These are phyloP conservation scores for Argyrosomus regius DNA, from an alignment of 2,797 vertebrate species.

Conservation along the genomic window DNA sequence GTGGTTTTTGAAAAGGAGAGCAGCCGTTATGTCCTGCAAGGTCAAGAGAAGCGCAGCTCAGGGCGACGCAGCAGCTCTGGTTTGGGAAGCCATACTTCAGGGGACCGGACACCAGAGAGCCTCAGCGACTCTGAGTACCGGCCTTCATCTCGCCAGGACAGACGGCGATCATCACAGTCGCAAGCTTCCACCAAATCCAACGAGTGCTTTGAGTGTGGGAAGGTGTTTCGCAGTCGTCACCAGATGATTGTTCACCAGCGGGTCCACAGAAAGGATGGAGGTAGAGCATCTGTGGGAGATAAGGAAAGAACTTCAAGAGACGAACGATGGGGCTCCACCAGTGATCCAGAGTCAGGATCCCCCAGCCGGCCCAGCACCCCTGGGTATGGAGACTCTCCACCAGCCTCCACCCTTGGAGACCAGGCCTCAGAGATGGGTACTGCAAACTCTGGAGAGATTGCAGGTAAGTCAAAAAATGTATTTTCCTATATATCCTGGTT, in stretches of 20 bases:
- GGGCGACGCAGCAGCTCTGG: conserved; percentile 79
- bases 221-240: conserved; percentile 95
- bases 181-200: conserved; percentile 85
- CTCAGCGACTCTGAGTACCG: conserved; percentile 89
- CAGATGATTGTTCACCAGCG: conserved; percentile 95
- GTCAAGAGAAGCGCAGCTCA: conserved; percentile 89
- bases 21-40: conserved; percentile 88
- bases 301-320: conserved; percentile 85
- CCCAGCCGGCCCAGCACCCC: conserved; percentile 92
- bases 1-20: conserved; percentile 91
- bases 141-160: conserved; percentile 87
- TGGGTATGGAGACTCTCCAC: conserved; percentile 87
- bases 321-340: conserved; percentile 88
- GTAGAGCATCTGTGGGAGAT: conserved; percentile 67
- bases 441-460: conserved; percentile 82
- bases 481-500: background rate
- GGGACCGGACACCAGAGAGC: conserved; percentile 81
- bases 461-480: conserved; percentile 67
- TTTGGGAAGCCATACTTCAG: conserved; percentile 76
- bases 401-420: conserved; percentile 82
- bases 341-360: conserved; percentile 90
- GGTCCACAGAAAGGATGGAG: conserved; percentile 89
- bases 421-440: conserved; percentile 87
- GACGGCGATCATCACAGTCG: conserved; percentile 81
- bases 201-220: conserved; percentile 96